Conservation (phyloP, 2,888 invertebrate genomes). For the Dioctria rufipes region DNA sequence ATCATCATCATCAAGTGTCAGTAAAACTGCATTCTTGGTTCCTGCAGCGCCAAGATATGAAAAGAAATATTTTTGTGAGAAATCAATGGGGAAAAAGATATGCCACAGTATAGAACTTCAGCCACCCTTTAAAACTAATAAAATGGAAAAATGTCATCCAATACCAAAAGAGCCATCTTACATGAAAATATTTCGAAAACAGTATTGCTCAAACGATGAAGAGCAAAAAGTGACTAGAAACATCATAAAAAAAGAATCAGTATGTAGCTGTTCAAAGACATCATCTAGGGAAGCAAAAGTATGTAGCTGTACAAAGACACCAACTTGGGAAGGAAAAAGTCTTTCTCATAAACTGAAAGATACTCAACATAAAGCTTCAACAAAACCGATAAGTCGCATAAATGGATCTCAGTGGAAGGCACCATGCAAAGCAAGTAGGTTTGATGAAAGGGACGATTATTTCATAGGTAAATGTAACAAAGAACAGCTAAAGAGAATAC, state of each 20-base stretch:
- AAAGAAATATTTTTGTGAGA: no score
- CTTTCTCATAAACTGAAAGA: not conserved
- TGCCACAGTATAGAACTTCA: not conserved
- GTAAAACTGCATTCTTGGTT: no score
- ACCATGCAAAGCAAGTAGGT: conserved; percentile 21
- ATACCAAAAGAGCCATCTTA: not conserved
- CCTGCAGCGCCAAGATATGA: no score
- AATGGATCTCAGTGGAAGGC: not conserved
- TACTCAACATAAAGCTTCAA: no score
- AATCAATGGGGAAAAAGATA: not conserved
- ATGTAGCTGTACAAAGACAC: no score
- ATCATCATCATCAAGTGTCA: no score
- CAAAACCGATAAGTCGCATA: not conserved
- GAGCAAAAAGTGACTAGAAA: no score
- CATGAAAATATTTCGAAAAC: conserved; percentile 7
- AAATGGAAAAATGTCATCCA: not conserved
- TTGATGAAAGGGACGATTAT: not conserved
- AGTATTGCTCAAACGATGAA: not conserved
- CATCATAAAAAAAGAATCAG: not conserved
- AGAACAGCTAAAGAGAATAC: not conserved
- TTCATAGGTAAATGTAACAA: conserved; percentile 4
- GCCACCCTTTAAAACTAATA: not conserved
- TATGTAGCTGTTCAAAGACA: not conserved
- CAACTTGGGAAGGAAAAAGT: not conserved
- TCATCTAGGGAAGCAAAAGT: not conserved